Conservation (phyloP, 2,888 invertebrate genomes). For the Hartigia nigra region DNA sequence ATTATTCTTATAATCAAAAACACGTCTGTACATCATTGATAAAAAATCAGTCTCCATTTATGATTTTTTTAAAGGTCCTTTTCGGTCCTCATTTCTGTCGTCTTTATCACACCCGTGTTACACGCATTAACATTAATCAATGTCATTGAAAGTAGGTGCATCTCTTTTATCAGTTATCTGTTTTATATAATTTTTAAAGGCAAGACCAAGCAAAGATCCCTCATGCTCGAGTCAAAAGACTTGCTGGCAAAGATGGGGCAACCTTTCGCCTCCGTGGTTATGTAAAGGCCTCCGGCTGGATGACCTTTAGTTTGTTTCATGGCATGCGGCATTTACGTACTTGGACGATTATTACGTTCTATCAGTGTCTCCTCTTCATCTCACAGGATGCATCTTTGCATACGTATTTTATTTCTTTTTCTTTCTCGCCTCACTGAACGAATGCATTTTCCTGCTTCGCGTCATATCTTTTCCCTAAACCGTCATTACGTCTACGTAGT, state of each 20-base stretch:
- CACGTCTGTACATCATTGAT: background rate
- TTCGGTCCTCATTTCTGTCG: background rate
- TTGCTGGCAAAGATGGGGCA: slow-evolving; percentile 56
- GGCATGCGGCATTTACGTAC: slow-evolving; percentile 62
- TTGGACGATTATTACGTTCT: slow-evolving; percentile 35
- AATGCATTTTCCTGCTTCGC: background rate
- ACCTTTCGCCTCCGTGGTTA: slow-evolving; percentile 61
- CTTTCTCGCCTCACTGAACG: background rate
- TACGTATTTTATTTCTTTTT: slow-evolving; percentile 6
- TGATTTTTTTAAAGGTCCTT: background rate
- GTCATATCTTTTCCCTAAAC: background rate
- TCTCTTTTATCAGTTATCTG: background rate
- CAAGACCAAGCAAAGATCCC: background rate
- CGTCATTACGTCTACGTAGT: background rate
- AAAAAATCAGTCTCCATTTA: background rate
- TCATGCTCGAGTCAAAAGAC: slow-evolving; percentile 37
- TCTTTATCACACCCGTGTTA: background rate
- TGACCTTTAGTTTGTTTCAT: slow-evolving; percentile 59
- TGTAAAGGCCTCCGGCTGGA: slow-evolving; percentile 58
- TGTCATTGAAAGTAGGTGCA: background rate
- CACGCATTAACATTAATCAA: background rate
- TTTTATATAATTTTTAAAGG: background rate
- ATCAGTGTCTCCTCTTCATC: slow-evolving; percentile 36
- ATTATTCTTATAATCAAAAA: background rate
- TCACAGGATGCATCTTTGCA: slow-evolving; percentile 17